These are phyloP conservation scores for Saxidomus purpurata DNA, from an alignment of 1,140 invertebrate genomes.

Conservation along the genomic window DNA sequence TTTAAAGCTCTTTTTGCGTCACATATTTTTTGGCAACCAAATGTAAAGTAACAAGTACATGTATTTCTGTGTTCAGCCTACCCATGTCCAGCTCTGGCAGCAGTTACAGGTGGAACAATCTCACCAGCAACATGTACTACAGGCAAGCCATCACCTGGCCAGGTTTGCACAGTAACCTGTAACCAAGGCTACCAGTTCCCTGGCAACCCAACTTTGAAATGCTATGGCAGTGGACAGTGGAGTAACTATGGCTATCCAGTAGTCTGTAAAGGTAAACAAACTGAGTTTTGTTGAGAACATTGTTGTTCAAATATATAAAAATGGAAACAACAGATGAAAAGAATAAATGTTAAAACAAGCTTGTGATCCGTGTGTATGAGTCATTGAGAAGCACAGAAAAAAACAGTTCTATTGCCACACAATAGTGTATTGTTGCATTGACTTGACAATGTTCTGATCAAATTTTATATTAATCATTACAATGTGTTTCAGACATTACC, in stretches of 20 bases:
- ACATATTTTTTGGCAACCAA: too few species aligned
- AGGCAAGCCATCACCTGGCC: conserved; percentile 30
- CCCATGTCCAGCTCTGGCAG: conserved; percentile 62
- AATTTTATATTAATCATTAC: too few species aligned
- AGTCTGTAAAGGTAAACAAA: conserved; percentile 70
- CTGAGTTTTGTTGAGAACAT: not conserved
- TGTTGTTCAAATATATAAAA: not conserved
- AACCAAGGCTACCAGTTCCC: conserved; percentile 71
- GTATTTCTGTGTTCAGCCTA: conserved; percentile 68
- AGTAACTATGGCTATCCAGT: conserved; percentile 64
- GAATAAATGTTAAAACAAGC: too few species aligned
- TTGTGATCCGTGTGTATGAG: too few species aligned
- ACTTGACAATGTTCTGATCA: too few species aligned
- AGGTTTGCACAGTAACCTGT: conserved; percentile 72
- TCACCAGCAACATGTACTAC: conserved; percentile 67
- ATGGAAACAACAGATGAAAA: not conserved
- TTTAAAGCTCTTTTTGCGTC: too few species aligned
- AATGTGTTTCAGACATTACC: conserved; percentile 64
- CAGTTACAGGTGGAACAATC: conserved; percentile 64
- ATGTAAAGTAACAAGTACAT: too few species aligned
- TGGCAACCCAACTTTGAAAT: conserved; percentile 66
- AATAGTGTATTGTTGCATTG: too few species aligned
- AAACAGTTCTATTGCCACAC: too few species aligned
- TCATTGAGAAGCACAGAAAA: too few species aligned
- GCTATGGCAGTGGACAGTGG: conserved; percentile 73